A percentile compares a stretch with the other conserved stretches of the same genome.
Evolutionary conservation across 53 echinoderm and acorn worm genomes (phyloP).

Genomic region (Zoroaster sp.): DNA sequence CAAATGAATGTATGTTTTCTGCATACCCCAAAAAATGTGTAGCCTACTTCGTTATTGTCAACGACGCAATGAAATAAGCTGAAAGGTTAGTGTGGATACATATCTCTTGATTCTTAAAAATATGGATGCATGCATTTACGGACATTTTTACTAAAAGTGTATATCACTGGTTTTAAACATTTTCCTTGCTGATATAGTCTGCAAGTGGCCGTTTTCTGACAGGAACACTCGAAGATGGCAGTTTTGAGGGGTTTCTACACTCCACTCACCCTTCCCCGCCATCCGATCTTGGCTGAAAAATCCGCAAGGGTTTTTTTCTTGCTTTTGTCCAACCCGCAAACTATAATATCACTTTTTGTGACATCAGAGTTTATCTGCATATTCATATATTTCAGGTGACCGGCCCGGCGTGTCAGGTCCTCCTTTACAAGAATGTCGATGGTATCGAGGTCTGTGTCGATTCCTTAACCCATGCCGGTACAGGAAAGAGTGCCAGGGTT

Average conservation of each 20-base stretch:
- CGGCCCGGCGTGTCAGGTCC: neutral
- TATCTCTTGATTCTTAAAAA: too few species aligned
- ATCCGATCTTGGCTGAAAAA: neutral
- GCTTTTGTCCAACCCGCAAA: neutral
- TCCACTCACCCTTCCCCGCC: neutral
- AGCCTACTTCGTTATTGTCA: too few species aligned
- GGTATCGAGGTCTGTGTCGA: slow-evolving; percentile 10
- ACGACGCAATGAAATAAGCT: too few species aligned
- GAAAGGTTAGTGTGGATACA: too few species aligned
- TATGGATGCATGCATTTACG: too few species aligned
- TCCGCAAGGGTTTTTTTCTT: neutral
- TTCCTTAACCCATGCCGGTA: slow-evolving; percentile 28
- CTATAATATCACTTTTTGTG: neutral
- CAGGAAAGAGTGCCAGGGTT: neutral
- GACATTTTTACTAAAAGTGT: too few species aligned
- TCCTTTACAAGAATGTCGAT: neutral
- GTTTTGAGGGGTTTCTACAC: neutral
- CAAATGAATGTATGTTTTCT: too few species aligned
- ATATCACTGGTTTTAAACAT: too few species aligned
- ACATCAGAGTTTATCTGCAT: neutral
- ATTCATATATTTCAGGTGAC: neutral
- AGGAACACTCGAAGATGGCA: neutral
- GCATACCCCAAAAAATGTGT: too few species aligned
- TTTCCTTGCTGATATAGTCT: too few species aligned
- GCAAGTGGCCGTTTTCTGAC: neutral